phyloP scores from a whole-genome alignment of 2,113 vertebrate species.

The Percina caprodes region DNA sequence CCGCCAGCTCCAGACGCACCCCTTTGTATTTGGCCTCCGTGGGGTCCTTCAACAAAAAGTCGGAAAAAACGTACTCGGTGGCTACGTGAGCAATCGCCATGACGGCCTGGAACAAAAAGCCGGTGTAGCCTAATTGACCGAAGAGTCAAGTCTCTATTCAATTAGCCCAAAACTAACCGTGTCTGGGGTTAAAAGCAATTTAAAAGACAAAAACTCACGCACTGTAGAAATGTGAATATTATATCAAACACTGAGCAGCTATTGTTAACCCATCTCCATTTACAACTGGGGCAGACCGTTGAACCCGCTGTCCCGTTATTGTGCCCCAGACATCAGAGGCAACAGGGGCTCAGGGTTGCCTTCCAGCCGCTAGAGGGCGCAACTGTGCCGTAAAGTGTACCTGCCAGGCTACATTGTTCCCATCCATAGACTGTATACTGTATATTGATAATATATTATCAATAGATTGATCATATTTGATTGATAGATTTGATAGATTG shows the following conservation, averaged over 20 bases:
- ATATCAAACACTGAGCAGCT: neutral
- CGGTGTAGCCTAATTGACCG: conserved; percentile 22
- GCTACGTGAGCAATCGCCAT: conserved; percentile 97
- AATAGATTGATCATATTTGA: no score
- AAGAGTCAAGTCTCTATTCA: conserved; percentile 1
- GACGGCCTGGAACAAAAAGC: conserved; percentile 48
- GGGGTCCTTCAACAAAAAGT: conserved; percentile 94
- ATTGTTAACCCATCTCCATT: conserved; percentile 23
- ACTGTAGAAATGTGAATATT: neutral
- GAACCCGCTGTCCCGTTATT: conserved; percentile 49
- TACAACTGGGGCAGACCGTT: conserved; percentile 4
- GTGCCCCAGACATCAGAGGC: neutral
- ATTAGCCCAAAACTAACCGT: neutral
- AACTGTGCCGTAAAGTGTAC: neutral
- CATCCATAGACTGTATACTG: no score
- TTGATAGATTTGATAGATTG: no score
- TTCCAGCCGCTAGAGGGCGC: conserved; percentile 10
- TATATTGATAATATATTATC: no score
- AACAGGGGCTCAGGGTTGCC: neutral
- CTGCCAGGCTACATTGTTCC: neutral
- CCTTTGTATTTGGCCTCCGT: conserved; percentile 91
- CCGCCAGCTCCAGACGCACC: conserved; percentile 91
- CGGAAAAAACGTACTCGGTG: conserved; percentile 96
- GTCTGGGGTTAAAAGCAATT: neutral
- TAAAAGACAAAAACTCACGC: no score